phyloP scores from a whole-genome alignment of 2,113 vertebrate species.

The Petrocephalus microphthalmus region DNA sequence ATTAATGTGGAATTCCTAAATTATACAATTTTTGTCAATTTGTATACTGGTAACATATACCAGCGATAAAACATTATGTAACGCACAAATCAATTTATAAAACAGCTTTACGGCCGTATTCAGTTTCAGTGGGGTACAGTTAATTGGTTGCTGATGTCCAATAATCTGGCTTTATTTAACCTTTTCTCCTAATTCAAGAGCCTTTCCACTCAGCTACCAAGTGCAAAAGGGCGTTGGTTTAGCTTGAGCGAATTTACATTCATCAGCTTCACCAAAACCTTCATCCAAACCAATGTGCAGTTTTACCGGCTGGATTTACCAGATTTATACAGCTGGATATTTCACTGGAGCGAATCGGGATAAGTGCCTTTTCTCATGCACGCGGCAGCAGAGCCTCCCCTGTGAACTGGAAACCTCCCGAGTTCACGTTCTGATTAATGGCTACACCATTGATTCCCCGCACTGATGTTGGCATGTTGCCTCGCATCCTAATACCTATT shows the following conservation, averaged over 20 bases:
- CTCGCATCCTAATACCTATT: background rate
- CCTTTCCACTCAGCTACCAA: background rate
- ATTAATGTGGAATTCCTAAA: background rate
- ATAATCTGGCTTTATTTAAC: background rate
- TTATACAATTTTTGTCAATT: background rate
- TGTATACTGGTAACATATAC: background rate
- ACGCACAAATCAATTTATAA: background rate
- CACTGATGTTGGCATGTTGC: background rate
- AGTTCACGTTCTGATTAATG: background rate
- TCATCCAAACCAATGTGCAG: background rate
- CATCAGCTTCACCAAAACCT: background rate
- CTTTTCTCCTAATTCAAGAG: background rate
- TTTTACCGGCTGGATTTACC: background rate
- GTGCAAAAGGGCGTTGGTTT: background rate
- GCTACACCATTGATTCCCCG: background rate
- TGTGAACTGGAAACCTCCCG: background rate
- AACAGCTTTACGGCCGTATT: background rate
- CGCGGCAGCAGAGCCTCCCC: background rate
- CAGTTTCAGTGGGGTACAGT: background rate
- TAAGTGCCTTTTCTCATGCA: background rate
- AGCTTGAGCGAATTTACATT: background rate
- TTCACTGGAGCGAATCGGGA: background rate
- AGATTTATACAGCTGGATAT: background rate
- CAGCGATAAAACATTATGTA: background rate
- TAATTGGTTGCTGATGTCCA: background rate